Conservation (phyloP, 2,888 invertebrate genomes). For the Drosophila heteroneura region DNA sequence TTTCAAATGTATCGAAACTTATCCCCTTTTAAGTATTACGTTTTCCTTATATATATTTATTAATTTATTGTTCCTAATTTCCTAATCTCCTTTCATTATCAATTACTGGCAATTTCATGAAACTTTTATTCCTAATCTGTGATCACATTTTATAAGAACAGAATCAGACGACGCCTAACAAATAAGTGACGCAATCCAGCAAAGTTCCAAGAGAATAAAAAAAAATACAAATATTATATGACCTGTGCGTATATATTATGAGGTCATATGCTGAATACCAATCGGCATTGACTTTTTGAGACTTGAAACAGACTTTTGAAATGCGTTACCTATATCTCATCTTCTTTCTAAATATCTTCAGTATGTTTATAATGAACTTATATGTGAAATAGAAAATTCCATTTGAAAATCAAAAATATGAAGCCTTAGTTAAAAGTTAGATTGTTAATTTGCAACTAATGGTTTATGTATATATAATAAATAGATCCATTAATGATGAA, state of each 20-base stretch:
- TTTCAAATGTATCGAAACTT: not conserved
- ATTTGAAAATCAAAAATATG: not conserved
- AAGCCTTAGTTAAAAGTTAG: not conserved
- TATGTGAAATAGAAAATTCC: not conserved
- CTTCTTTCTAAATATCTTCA: not conserved
- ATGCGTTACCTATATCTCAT: not conserved
- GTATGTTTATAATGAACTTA: not conserved
- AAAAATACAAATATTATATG: not conserved
- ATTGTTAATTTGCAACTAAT: no score
- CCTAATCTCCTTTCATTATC: not conserved
- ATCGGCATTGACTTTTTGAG: not conserved
- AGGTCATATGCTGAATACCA: not conserved
- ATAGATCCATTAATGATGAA: not conserved
- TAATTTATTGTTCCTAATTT: not conserved
- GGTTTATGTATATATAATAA: not conserved
- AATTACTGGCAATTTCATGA: not conserved
- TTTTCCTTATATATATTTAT: not conserved
- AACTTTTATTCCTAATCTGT: not conserved
- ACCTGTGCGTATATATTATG: not conserved
- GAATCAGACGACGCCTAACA: not conserved
- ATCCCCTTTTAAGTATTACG: not conserved
- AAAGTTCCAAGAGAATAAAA: not conserved
- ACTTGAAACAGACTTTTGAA: not conserved
- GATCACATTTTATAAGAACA: not conserved
- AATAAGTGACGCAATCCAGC: not conserved